Evolutionary conservation across 2,888 invertebrate species (phyloP).

Genomic region (Cantharis nigra): DNA sequence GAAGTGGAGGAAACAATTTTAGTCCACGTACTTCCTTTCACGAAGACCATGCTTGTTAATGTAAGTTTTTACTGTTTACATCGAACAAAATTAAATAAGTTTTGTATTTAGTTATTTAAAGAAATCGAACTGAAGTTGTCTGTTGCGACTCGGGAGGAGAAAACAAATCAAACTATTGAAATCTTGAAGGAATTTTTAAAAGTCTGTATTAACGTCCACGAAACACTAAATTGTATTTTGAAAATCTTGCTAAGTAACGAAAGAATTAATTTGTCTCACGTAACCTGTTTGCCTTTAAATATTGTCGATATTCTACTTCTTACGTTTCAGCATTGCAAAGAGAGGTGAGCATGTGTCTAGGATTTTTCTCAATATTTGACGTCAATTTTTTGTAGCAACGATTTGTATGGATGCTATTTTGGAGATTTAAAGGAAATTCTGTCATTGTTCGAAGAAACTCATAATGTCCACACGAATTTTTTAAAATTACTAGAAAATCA

Average conservation of each 20-base stretch:
- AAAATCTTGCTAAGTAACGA: conserved; percentile 18
- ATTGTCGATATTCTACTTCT: conserved; percentile 53
- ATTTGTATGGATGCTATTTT: conserved; percentile 37
- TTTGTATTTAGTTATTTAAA: conserved; percentile 1
- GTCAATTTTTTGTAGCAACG: conserved; percentile 35
- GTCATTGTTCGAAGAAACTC: conserved; percentile 38
- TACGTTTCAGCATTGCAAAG: conserved; percentile 59
- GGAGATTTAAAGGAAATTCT: conserved; percentile 37
- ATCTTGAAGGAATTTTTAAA: conserved; percentile 32
- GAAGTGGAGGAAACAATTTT: conserved; percentile 19
- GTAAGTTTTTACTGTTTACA: conserved; percentile 2
- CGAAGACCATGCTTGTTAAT: conserved; percentile 12
- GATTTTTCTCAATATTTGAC: background rate
- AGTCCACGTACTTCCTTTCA: conserved; percentile 15
- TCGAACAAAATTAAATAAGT: background rate
- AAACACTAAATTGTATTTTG: conserved; percentile 30
- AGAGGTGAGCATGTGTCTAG: conserved; percentile 51
- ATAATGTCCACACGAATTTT: conserved; percentile 37
- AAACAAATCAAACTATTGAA: conserved; percentile 13
- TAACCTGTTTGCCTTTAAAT: conserved; percentile 32
- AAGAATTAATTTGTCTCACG: conserved; percentile 13
- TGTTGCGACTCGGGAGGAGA: background rate
- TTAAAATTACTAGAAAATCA: conserved; percentile 36
- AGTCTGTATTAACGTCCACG: conserved; percentile 32
- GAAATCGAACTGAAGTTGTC: background rate